Evolutionary conservation across 2,113 vertebrate species (phyloP), one percentile per base, ranked within the genome.

Genomic region (Oxygymnocypris stewartii): DNA sequence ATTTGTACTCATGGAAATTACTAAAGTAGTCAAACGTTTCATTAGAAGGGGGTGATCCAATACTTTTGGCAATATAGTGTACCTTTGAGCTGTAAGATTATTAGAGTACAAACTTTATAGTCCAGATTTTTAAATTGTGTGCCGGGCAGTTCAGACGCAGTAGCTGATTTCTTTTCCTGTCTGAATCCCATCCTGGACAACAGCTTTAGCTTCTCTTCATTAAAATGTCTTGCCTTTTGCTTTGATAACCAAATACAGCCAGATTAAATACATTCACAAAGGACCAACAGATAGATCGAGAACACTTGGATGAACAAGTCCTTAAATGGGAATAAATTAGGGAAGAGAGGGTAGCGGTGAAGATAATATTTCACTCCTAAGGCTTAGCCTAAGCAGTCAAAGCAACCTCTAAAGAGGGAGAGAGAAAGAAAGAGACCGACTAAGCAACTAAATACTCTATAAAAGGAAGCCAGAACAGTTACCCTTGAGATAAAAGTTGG

Each of bases 281-380:
- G 87, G 59, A 84, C 40, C 54, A 85, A 79, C 79, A 54, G 37
- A 83, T 88, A 54, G 37, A 83, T 88, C 49, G 82, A 82, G 88
- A 86, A 81, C 86, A 90, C 81, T 88, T 79, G 88, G 87, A 83
- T 86, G 84, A 91, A 86, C 85, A 76, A 89, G 71, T 89, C 90
- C 90, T 89, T 91, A 89, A 89, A 89, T 89, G 88, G 88, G 77
- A 89, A 87, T 86, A 88, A 85, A 92, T 91, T 89, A 84, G 87
- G 78, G 73, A 57, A 25, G 84, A 87, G 54, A 79, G 84, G 71
- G 54, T 87, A 88, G 84, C 61, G 20, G 67, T 63, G 82, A 79
- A 84, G 86, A 82, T 87, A 88, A 35, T 20, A 84, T 85, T 90
- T 88, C 87, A 85, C 71, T 79, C 83, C 79, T 40, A 20, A 84